These are phyloP conservation scores for Lampris incognitus DNA, from an alignment of 2,113 vertebrate species.

Conservation along the genomic window DNA sequence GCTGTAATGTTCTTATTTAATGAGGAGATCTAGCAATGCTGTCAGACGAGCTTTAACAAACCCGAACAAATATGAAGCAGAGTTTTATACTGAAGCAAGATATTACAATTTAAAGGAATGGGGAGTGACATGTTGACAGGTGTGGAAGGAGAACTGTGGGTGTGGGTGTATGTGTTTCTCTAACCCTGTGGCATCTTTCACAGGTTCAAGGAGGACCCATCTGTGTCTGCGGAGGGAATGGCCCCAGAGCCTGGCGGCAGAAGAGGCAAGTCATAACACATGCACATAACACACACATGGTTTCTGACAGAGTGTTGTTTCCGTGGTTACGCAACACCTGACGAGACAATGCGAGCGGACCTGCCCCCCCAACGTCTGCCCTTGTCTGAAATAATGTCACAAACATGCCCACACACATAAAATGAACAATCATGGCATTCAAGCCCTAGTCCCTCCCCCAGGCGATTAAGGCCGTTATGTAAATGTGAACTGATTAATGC, in stretches of 20 bases:
- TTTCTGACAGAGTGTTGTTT: not conserved
- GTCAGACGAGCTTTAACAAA: too few relatives aligned
- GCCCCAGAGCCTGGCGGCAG: slow-evolving; percentile 63
- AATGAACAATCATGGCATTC: not conserved
- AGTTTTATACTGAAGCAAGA: too few relatives aligned
- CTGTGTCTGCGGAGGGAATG: slow-evolving; percentile 55
- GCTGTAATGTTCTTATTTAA: too few relatives aligned
- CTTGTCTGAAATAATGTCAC: not conserved
- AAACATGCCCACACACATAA: not conserved
- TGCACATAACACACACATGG: slow-evolving; percentile 2
- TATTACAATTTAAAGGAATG: not conserved
- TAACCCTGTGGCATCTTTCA: slow-evolving; percentile 55
- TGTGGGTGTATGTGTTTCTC: slow-evolving; percentile 11
- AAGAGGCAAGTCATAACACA: slow-evolving; percentile 78
- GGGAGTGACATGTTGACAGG: not conserved
- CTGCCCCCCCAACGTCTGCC: not conserved
- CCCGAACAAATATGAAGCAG: too few relatives aligned
- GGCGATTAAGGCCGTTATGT: slow-evolving; percentile 41
- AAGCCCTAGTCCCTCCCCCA: not conserved
- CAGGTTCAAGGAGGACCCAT: slow-evolving; percentile 89
- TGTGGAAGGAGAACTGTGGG: not conserved
- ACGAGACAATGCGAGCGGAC: not conserved
- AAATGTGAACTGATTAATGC: slow-evolving; percentile 49
- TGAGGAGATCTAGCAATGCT: too few relatives aligned
- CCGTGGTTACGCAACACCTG: slow-evolving; percentile 40